A percentile compares a stretch with the other conserved stretches of the same genome.
Conservation (phyloP, 2,113 vertebrate genomes). For the Phoenicopterus ruber region DNA sequence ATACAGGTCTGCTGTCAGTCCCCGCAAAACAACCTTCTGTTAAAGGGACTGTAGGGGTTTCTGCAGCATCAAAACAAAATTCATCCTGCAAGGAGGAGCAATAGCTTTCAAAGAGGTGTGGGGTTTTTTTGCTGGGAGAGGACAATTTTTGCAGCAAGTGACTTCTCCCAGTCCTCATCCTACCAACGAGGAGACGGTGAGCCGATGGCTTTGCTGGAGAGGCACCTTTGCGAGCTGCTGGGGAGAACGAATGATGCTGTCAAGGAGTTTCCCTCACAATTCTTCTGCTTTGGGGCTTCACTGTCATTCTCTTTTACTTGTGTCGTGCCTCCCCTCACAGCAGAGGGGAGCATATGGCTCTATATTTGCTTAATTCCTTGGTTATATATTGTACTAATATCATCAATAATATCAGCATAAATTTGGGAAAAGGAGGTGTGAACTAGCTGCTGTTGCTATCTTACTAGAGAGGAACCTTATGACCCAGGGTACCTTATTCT, state of each 20-base stretch:
- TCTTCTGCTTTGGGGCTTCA: background rate
- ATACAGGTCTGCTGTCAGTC: background rate
- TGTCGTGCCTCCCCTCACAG: background rate
- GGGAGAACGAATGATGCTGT: background rate
- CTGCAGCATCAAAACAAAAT: background rate
- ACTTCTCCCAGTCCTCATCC: background rate
- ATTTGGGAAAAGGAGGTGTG: background rate
- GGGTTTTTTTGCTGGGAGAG: background rate
- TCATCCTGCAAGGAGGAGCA: background rate
- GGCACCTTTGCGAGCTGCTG: background rate
- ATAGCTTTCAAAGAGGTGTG: background rate
- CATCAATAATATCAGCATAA: background rate
- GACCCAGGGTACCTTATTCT: rapidly evolving
- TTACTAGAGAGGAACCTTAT: background rate
- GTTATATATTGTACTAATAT: background rate
- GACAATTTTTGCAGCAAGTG: background rate
- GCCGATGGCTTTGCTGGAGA: background rate
- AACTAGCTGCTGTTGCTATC: background rate
- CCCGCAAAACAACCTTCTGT: background rate
- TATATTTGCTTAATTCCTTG: background rate
- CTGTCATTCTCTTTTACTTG: background rate
- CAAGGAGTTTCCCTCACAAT: background rate
- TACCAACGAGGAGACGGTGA: background rate
- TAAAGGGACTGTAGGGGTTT: background rate
- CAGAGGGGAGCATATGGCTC: background rate